These are phyloP conservation scores for Trachymyrmex septentrionalis DNA, from an alignment of 1,140 invertebrate genomes.

Conservation along the genomic window DNA sequence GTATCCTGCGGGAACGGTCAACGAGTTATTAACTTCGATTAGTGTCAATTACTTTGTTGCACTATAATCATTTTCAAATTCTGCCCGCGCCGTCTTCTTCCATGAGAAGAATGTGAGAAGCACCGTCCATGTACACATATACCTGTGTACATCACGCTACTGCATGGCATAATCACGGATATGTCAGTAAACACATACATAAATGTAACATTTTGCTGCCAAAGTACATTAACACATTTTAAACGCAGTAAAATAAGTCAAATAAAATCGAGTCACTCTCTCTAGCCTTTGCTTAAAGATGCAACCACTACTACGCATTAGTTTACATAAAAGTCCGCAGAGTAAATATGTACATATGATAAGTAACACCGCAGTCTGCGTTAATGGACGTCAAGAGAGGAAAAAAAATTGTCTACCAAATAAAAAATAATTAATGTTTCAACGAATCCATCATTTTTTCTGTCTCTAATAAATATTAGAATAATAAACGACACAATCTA, in stretches of 20 bases:
- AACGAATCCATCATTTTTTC: not conserved
- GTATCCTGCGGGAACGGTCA: constrained; percentile 31
- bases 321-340: constrained; percentile 11
- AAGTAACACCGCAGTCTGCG: not conserved
- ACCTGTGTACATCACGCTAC: not conserved
- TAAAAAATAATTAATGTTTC: constrained; percentile 32
- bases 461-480: not conserved
- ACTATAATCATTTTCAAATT: constrained; percentile 58
- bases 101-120: constrained; percentile 43
- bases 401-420: constrained; percentile 22
- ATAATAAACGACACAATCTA: not conserved
- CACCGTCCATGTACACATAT: not conserved
- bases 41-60: constrained; percentile 71
- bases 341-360: constrained; percentile 36
- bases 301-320: constrained; percentile 14
- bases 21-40: constrained; percentile 71
- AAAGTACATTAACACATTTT: constrained; percentile 44
- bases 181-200: not conserved
- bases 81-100: not conserved
- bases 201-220: constrained; percentile 39
- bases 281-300: not conserved
- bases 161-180: not conserved
- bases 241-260: constrained; percentile 29
- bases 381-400: constrained; percentile 28
- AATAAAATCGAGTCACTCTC: not conserved